phyloP scores from a whole-genome alignment of 1,140 invertebrate species.

The Mesaphorura yosii region DNA sequence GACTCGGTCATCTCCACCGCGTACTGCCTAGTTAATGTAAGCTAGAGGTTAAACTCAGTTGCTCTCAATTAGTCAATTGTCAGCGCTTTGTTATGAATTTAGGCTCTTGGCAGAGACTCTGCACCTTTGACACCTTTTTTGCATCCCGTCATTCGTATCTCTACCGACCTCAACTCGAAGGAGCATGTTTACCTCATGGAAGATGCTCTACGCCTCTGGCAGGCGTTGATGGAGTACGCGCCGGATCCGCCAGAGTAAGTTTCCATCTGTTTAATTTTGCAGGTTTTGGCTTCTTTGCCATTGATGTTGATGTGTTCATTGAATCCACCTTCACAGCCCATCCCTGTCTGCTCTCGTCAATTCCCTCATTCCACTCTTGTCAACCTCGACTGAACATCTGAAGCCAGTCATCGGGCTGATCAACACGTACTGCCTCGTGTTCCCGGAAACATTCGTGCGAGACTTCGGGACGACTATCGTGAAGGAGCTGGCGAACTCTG shows the following conservation, averaged over 20 bases:
- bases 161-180: conserved; percentile 25
- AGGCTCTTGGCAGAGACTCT: conserved; percentile 50
- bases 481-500: conserved; percentile 29
- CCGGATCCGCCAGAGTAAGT: conserved; percentile 35
- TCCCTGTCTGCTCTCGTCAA: conserved; percentile 23
- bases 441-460: conserved; percentile 28
- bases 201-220: conserved; percentile 83
- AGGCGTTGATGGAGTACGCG: conserved; percentile 65
- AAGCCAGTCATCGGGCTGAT: conserved; percentile 24
- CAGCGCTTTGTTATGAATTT: conserved; percentile 27
- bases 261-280: conserved; percentile 10
- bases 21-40: conserved; percentile 62
- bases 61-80: conserved; percentile 1
- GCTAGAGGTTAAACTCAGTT: conserved; percentile 5
- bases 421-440: conserved; percentile 26
- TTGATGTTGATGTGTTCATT: conserved; percentile 6
- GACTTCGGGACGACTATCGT: conserved; percentile 20
- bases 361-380: conserved; percentile 24
- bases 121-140: conserved; percentile 48
- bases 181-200: conserved; percentile 43
- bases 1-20: conserved; percentile 81
- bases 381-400: conserved; percentile 28
- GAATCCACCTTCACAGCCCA: conserved; percentile 3
- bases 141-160: conserved; percentile 52
- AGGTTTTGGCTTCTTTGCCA: background rate